Evolutionary conservation across 2,113 vertebrate species (phyloP).

Genomic region (Synodontis membranacea): DNA sequence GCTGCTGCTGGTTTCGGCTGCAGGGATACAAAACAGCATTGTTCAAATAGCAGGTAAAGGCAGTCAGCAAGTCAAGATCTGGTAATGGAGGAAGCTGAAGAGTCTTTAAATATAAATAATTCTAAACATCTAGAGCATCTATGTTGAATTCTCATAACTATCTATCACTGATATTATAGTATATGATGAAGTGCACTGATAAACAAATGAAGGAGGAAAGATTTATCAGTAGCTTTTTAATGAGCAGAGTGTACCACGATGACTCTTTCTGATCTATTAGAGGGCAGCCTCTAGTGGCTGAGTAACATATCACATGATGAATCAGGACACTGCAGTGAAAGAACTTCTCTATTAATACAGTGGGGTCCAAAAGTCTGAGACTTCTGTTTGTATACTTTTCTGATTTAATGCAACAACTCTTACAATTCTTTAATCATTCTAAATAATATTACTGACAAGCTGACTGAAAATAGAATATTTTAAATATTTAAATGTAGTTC

Average conservation of each 20-base stretch:
- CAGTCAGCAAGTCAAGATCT: not conserved
- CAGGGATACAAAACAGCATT: conserved; percentile 37
- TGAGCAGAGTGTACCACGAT: too few species aligned
- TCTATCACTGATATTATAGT: not conserved
- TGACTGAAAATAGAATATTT: not conserved
- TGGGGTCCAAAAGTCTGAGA: not conserved
- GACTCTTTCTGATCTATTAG: not conserved
- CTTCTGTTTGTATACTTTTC: not conserved
- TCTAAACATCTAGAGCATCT: not conserved
- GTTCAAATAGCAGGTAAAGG: not conserved
- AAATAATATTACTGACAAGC: not conserved
- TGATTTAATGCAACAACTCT: not conserved
- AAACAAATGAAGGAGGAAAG: not conserved
- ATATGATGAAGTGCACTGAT: not conserved
- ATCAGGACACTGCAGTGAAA: not conserved
- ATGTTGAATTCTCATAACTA: not conserved
- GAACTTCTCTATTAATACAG: not conserved
- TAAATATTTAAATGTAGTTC: not conserved
- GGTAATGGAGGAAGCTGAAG: not conserved
- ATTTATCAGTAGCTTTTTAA: not conserved
- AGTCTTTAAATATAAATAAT: not conserved
- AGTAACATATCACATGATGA: conserved; percentile 1
- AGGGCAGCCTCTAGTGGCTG: conserved; percentile 16
- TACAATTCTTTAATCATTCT: too few species aligned
- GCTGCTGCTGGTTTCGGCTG: conserved; percentile 69